phyloP scores from a whole-genome alignment of 2,113 vertebrate genomes.

The Marmota monax region DNA sequence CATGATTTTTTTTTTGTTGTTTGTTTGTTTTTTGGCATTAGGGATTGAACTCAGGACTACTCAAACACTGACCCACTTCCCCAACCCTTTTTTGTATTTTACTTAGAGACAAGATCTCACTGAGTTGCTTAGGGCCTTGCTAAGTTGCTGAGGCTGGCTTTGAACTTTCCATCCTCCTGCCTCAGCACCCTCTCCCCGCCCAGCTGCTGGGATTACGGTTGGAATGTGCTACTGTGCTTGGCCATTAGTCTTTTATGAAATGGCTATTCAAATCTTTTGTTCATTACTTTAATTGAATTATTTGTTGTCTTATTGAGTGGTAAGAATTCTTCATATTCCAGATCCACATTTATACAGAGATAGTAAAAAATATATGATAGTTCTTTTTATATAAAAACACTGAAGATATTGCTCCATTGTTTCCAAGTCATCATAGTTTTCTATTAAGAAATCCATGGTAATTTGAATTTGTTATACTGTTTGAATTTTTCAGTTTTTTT shows the following conservation, averaged over 20 bases:
- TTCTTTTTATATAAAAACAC: not conserved
- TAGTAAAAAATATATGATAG: not conserved
- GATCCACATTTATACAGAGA: not conserved
- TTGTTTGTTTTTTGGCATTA: not conserved
- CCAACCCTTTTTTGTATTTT: no score
- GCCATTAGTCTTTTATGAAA: conserved; percentile 27
- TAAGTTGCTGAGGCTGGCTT: no score
- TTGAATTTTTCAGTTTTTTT: not conserved
- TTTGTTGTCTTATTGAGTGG: not conserved
- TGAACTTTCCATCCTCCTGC: no score
- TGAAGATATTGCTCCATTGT: not conserved
- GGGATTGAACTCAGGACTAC: no score
- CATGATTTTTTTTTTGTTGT: not conserved
- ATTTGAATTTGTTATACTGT: not conserved
- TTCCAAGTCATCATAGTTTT: not conserved
- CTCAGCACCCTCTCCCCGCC: no score
- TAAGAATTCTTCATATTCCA: conserved; percentile 33
- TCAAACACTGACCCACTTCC: no score
- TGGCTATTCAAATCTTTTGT: not conserved
- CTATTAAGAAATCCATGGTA: not conserved
- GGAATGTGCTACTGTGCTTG: no score
- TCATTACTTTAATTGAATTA: not conserved
- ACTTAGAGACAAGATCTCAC: no score
- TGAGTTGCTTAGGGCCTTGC: no score
- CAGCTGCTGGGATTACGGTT: no score